Evolutionary conservation across 2,113 vertebrate species (phyloP).

Genomic region (Gulo gulo): DNA sequence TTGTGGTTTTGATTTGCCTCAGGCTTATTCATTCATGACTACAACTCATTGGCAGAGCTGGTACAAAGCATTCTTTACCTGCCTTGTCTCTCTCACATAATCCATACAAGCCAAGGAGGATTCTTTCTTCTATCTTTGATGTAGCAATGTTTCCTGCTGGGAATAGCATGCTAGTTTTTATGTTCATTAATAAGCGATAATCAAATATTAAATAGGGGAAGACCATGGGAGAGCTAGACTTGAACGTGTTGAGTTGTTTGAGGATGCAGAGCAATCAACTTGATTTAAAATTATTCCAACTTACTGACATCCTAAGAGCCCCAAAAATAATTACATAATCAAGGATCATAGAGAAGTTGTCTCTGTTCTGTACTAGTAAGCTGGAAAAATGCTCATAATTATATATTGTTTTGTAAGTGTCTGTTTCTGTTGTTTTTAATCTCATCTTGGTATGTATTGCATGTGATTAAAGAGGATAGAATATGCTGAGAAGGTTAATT

Average conservation of each 20-base stretch:
- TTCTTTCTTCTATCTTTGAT: not conserved
- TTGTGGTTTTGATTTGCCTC: constrained; percentile 48
- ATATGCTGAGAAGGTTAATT: constrained; percentile 43
- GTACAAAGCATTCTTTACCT: not conserved
- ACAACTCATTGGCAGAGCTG: not conserved
- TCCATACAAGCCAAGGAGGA: not conserved
- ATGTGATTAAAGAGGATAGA: not conserved
- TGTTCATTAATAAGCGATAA: not conserved
- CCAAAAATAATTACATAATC: not conserved
- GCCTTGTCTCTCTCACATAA: not conserved
- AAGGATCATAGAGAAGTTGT: not conserved
- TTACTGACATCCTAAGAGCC: not conserved
- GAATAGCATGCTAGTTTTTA: not conserved
- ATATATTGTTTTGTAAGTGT: not conserved
- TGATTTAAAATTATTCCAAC: constrained; percentile 16
- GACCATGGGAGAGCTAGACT: not conserved
- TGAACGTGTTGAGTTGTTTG: not conserved
- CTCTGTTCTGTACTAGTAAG: not conserved
- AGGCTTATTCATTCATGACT: not conserved
- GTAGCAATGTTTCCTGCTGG: not conserved
- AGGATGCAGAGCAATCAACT: not conserved
- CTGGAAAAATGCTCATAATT: not conserved
- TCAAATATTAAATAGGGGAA: not conserved
- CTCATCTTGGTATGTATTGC: not conserved
- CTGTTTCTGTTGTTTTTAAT: constrained; percentile 14